Base-by-base conservation (phyloP, 2,888 invertebrate species). In the Caenorhabditis parvicauda region DNA sequence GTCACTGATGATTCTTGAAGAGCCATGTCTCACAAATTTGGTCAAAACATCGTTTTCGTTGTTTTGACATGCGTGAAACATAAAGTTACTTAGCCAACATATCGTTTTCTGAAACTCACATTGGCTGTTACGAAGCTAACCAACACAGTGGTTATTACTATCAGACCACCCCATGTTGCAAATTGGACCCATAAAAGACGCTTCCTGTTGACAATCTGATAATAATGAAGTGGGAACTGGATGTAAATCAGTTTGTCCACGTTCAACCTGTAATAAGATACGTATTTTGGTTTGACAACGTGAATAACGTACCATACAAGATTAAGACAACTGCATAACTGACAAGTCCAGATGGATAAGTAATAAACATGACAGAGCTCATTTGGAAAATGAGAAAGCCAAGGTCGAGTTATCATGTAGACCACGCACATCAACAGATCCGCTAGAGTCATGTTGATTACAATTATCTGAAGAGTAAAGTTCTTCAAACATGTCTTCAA, bases 391-490 rank as follows among this genome's bases (percentile, higher is more conserved):
- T 51, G 35, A 21, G 53, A 62, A 44, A 79, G 55, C 54, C 70
- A 72, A 35, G 79, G 77, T 12, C 79, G 55, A 5, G 79, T 78
- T 35, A 72, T 51, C 74, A 79, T 75, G 59, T 79, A 79, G 42
- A 78, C 67, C 4, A 75, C 58, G 46, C 79, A 78, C 54, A 77
- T 72, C 35, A 78, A 44, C 17, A 79, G 60, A 59, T 79, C 79
- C 3, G 79, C 76, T 14, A 74, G 60, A n/a, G 79, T 79, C 79
- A 79, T 79, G 70, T 80, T 78, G 32, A 79, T 79, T 5, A 79
- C 79, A 50, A 79, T 72, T 28, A 79, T 76, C 78, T 77, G 46
- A 19, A 59, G 43, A 50, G 17, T 44, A 19, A 35, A 42, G 29
- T 49, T 24, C 22, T 7, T 39, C 17, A 14, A n/a, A n/a, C n/a